A percentile compares a stretch with the other conserved stretches of the same genome.
phyloP scores from a whole-genome alignment of 2,113 vertebrate species.

The Eira barbara region DNA sequence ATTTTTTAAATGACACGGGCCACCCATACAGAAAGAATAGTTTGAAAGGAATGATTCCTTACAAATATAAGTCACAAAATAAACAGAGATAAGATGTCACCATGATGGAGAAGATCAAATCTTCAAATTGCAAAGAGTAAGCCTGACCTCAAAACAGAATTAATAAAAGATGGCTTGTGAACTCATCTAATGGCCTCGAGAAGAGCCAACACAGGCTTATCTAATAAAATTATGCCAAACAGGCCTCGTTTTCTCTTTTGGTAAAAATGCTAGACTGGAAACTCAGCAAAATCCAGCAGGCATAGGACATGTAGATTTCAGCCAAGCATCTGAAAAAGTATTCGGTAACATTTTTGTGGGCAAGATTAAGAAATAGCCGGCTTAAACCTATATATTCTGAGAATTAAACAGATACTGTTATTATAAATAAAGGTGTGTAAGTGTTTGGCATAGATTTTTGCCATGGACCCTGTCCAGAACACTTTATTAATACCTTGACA shows the following conservation, averaged over 20 bases:
- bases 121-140: neutral
- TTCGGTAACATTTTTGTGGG: conserved; percentile 23
- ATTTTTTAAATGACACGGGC: neutral
- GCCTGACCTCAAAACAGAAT: neutral
- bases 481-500: conserved; percentile 32
- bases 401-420: neutral
- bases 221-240: neutral
- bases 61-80: neutral
- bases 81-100: neutral
- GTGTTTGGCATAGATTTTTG: neutral
- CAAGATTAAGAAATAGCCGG: neutral
- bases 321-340: conserved; percentile 6
- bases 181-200: neutral
- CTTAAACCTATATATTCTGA: neutral
- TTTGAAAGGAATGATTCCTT: neutral
- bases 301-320: neutral
- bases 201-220: neutral
- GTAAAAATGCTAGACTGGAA: neutral
- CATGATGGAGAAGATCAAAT: neutral
- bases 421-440: neutral
- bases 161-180: neutral
- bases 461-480: neutral
- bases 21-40: neutral
- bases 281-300: neutral
- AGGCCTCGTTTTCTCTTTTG: neutral